phyloP scores from a whole-genome alignment of 2,797 vertebrate species.

The Gymnothorax javanicus region DNA sequence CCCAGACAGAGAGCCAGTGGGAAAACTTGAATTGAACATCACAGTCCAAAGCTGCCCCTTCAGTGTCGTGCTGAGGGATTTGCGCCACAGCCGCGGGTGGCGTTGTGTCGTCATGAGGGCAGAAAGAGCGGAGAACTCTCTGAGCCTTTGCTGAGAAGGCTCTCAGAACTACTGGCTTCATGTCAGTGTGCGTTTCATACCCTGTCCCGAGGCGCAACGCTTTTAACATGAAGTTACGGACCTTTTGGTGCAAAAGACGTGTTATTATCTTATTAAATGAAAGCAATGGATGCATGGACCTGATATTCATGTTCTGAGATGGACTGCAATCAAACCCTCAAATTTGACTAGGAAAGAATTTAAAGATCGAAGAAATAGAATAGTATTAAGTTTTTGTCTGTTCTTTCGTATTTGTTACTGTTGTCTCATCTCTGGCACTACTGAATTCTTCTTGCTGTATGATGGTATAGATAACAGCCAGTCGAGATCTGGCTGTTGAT shows the following conservation, averaged over 20 bases:
- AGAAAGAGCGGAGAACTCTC: neutral
- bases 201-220: neutral
- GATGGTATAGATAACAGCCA: neutral
- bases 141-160: neutral
- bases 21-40: neutral
- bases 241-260: neutral
- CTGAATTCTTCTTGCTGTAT: neutral
- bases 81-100: constrained; percentile 1
- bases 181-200: neutral
- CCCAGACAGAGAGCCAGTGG: neutral
- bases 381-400: neutral
- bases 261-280: neutral
- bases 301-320: neutral
- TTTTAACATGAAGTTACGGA: neutral
- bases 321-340: neutral
- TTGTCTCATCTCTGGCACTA: neutral
- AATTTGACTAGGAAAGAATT: neutral
- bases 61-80: constrained; percentile 14
- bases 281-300: neutral
- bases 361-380: neutral
- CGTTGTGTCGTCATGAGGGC: neutral
- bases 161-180: neutral
- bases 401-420: neutral
- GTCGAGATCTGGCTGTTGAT: too few species aligned
- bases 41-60: neutral